These are phyloP conservation scores for Trichopoda pennipes DNA, from an alignment of 2,888 invertebrate species.

Conservation along the genomic window DNA sequence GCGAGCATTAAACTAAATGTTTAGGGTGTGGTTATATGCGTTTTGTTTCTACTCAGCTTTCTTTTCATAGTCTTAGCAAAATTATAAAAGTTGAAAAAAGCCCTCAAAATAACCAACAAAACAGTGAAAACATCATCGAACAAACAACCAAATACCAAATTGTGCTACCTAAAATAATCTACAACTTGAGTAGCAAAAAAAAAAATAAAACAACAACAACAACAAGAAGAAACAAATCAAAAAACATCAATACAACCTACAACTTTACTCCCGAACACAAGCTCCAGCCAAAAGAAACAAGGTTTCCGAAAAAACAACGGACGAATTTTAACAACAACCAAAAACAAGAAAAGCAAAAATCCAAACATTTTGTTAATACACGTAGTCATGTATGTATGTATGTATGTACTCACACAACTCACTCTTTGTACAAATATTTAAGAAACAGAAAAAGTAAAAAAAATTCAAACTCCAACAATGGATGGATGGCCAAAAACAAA, in stretches of 20 bases:
- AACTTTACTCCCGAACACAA: constrained; percentile 35
- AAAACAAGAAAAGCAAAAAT: too few relatives aligned
- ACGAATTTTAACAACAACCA: constrained; percentile 8
- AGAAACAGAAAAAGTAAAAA: not conserved
- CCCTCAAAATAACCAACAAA: constrained; percentile 33
- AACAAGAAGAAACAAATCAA: constrained; percentile 15
- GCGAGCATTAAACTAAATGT: constrained; percentile 34
- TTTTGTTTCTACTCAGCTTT: constrained; percentile 58
- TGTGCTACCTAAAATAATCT: constrained; percentile 45
- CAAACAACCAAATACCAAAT: constrained; percentile 14
- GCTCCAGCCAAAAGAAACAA: constrained; percentile 19
- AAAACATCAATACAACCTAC: constrained; percentile 51
- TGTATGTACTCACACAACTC: constrained; percentile 18
- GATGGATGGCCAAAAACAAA: constrained; percentile 12
- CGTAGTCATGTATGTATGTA: constrained; percentile 3
- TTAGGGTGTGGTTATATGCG: constrained; percentile 65
- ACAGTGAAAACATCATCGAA: not conserved
- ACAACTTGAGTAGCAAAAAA: not conserved
- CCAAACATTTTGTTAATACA: constrained; percentile 24
- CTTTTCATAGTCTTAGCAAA: constrained; percentile 30
- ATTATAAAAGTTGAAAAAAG: not conserved
- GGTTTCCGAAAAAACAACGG: constrained; percentile 1
- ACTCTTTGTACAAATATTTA: constrained; percentile 1
- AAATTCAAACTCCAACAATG: not conserved
- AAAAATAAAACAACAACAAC: too few relatives aligned